Evolutionary conservation across 2,797 vertebrate genomes (phyloP).

Genomic region (Eospalax fontanierii): DNA sequence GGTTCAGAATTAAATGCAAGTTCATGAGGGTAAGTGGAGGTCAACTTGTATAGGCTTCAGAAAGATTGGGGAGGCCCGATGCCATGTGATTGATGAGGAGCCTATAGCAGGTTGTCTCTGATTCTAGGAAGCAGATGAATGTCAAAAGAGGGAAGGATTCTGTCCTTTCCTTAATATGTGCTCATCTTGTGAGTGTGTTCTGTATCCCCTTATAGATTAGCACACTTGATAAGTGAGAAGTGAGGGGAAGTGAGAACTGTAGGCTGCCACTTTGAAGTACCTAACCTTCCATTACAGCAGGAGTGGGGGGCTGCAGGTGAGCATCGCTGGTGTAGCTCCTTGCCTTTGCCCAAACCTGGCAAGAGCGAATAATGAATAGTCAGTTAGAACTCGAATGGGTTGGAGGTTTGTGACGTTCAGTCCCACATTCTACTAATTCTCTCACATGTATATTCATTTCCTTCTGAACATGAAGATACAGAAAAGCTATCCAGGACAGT

Average conservation of each 20-base stretch:
- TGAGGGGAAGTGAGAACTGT: background rate
- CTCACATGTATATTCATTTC: background rate
- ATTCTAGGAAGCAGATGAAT: background rate
- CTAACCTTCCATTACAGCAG: background rate
- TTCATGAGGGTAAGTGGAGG: background rate
- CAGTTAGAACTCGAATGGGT: background rate
- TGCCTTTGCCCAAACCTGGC: background rate
- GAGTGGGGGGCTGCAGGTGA: background rate
- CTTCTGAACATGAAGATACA: background rate
- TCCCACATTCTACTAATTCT: background rate
- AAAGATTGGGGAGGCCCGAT: background rate
- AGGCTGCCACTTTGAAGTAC: no score
- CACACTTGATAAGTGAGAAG: no score
- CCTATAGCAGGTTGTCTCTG: background rate
- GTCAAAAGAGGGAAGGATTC: background rate
- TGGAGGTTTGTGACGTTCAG: background rate
- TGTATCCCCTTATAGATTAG: background rate
- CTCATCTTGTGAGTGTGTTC: background rate
- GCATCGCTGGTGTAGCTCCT: background rate
- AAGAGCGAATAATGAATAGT: background rate
- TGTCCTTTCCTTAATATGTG: background rate
- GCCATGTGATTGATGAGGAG: background rate
- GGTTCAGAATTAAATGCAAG: background rate
- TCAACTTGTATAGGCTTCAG: background rate
- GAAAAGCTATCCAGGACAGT: background rate